phyloP scores from a whole-genome alignment of 1,140 invertebrate genomes.

The Pogonomyrmex californicus region DNA sequence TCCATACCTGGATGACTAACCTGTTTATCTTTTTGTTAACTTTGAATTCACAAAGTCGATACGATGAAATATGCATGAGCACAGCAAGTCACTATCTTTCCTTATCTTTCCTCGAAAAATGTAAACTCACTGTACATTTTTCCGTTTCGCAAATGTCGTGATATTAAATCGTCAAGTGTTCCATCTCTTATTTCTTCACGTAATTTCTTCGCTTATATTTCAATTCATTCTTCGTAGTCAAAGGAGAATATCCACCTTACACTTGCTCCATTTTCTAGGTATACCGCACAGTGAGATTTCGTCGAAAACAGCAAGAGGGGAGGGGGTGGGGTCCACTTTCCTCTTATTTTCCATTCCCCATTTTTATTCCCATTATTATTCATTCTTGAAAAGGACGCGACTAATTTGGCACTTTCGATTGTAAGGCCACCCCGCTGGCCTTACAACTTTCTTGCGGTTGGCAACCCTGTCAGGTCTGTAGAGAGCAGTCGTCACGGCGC shows the following conservation, averaged over 20 bases:
- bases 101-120: neutral
- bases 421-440: neutral
- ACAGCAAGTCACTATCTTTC: neutral
- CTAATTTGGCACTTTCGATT: neutral
- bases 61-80: neutral
- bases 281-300: neutral
- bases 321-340: neutral
- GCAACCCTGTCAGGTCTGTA: slow-evolving; percentile 52
- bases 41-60: neutral
- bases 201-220: neutral
- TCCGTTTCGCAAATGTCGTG: neutral
- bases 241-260: neutral
- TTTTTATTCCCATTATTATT: neutral
- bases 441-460: slow-evolving; percentile 57
- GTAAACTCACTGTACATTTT: neutral
- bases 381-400: neutral
- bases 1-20: neutral
- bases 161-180: neutral
- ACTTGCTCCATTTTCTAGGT: neutral
- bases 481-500: slow-evolving; percentile 67
- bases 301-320: neutral
- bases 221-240: neutral
- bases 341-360: neutral
- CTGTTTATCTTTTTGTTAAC: slow-evolving; percentile 17
- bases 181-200: neutral